Conservation (phyloP, 1,140 invertebrate species). For the Pseudomyrmex concolor region DNA sequence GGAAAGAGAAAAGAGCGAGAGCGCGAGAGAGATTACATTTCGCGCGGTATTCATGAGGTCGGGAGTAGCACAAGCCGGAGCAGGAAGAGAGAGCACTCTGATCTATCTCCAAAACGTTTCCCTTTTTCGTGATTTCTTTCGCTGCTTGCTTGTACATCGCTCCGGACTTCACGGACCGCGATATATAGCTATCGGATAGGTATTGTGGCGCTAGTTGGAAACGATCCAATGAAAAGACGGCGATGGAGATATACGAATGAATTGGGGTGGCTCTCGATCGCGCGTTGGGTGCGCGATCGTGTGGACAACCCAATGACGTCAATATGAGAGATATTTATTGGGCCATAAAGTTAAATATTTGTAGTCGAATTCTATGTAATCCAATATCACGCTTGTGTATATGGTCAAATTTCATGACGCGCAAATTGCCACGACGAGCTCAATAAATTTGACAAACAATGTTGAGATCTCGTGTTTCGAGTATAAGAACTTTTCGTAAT, state of each 20-base stretch:
- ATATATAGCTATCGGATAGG: background rate
- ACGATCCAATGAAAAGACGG: conserved; percentile 51
- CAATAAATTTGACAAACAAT: conserved; percentile 10
- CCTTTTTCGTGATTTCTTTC: conserved; percentile 41
- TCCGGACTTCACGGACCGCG: conserved; percentile 9
- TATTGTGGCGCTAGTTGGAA: conserved; percentile 43
- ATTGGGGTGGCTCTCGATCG: conserved; percentile 32
- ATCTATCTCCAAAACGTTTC: conserved; percentile 59
- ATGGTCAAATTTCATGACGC: conserved; percentile 18
- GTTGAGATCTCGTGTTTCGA: background rate
- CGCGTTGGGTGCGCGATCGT: conserved; percentile 33
- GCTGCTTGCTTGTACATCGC: conserved; percentile 18
- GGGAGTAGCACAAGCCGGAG: background rate
- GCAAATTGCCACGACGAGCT: background rate
- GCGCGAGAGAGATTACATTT: conserved; percentile 52
- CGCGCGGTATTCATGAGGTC: conserved; percentile 59
- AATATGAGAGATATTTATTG: conserved; percentile 64
- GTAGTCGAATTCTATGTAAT: conserved; percentile 9
- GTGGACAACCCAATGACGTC: conserved; percentile 50
- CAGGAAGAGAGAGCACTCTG: conserved; percentile 19
- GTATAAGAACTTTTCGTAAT: background rate
- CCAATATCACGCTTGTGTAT: conserved; percentile 41
- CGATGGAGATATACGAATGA: conserved; percentile 33
- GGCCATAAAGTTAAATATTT: conserved; percentile 54
- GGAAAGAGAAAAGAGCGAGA: conserved; percentile 23